Conservation (phyloP, 2,888 invertebrate genomes). For the Diaprepes abbreviatus region DNA sequence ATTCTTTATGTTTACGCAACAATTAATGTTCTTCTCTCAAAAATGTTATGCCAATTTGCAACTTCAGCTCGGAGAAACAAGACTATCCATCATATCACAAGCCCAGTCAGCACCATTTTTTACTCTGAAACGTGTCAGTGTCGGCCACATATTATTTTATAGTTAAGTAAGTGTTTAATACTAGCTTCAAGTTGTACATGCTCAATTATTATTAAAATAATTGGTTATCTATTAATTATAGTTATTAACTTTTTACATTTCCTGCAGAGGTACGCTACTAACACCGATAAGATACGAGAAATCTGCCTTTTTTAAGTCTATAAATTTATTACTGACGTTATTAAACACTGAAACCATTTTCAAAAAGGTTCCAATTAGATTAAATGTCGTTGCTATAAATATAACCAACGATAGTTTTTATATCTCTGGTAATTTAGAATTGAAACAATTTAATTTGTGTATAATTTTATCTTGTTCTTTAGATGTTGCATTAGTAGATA, state of each 20-base stretch:
- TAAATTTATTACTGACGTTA: constrained; percentile 29
- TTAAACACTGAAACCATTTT: constrained; percentile 17
- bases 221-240: constrained; percentile 39
- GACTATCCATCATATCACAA: not conserved
- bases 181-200: constrained; percentile 19
- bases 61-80: too few species aligned
- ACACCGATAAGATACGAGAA: constrained; percentile 35
- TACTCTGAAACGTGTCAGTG: constrained; percentile 24
- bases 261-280: constrained; percentile 35
- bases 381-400: constrained; percentile 34
- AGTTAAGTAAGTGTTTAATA: constrained; percentile 29
- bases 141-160: constrained; percentile 16
- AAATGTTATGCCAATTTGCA: too few species aligned
- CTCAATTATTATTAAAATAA: constrained; percentile 40
- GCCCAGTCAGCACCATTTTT: not conserved
- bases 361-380: constrained; percentile 33
- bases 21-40: too few species aligned
- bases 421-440: constrained; percentile 14
- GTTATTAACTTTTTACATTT: constrained; percentile 39
- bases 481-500: constrained; percentile 8
- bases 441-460: not conserved
- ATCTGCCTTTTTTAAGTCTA: constrained; percentile 24
- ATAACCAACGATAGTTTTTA: not conserved
- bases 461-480: constrained; percentile 6
- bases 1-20: too few species aligned